phyloP scores from a whole-genome alignment of 1,140 invertebrate genomes.

The Globodera rostochiensis region DNA sequence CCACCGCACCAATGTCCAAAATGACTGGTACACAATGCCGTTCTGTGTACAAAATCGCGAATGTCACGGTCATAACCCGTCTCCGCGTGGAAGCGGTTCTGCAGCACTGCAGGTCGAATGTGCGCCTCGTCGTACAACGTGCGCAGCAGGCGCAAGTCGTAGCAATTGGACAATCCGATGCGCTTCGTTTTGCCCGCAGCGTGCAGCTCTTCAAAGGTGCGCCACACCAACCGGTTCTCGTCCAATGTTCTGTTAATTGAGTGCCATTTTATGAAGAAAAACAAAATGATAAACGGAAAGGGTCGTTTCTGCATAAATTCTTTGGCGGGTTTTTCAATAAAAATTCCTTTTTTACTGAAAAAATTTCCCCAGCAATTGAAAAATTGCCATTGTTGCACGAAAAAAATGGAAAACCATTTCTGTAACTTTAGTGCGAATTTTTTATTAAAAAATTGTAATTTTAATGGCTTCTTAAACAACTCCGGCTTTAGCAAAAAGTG shows the following conservation, averaged over 20 bases:
- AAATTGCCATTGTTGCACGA: background rate
- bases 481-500: too few relatives aligned
- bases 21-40: constrained; percentile 43
- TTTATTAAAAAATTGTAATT: too few relatives aligned
- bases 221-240: constrained; percentile 39
- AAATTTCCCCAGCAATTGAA: background rate
- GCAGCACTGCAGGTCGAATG: constrained; percentile 46
- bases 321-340: too few relatives aligned
- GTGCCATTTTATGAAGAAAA: too few relatives aligned
- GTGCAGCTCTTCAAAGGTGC: constrained; percentile 44
- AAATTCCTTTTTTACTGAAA: background rate
- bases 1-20: constrained; percentile 42
- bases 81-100: constrained; percentile 45
- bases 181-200: constrained; percentile 38
- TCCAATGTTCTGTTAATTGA: constrained; percentile 24
- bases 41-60: constrained; percentile 37
- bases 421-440: too few relatives aligned
- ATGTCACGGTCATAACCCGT: constrained; percentile 42
- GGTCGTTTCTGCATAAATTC: too few relatives aligned
- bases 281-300: background rate
- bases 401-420: too few relatives aligned
- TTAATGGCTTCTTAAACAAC: too few relatives aligned
- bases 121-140: constrained; percentile 38
- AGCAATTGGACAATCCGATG: constrained; percentile 42
- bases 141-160: constrained; percentile 23